Base-by-base conservation (phyloP, 2,113 vertebrate genomes). In the Suncus etruscus region DNA sequence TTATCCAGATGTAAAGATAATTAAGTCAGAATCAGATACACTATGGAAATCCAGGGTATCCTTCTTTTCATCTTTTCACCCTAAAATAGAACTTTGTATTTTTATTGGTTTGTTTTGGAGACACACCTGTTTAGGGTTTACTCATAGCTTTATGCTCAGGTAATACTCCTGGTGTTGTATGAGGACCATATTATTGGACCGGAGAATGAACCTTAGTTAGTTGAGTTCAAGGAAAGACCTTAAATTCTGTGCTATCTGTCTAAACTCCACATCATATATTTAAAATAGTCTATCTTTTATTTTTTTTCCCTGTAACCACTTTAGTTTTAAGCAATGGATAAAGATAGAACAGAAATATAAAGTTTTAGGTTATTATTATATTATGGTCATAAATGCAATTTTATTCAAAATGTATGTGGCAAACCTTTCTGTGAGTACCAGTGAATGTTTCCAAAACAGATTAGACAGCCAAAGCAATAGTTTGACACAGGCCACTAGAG, bases 1-100 rank as follows among this genome's bases (percentile, higher is more conserved):
- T 88, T 87, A 65, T 80, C 29, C 24, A 91, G 69, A 6, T 20
- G 39, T 10, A 32, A 45, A 68, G 16, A 95, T 94, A 80, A 61
- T 50, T 58, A 83, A 92, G 80, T 12, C 14, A 86, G 1, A n/a
- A 83, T 94, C 65, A 72, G 18, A 27, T 58, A 1, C 76, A 2
- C 86, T 86, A 16, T 88, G 39, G 47, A 31, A 87, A 39, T n/a
- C 77, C 68, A 65, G 1, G 79, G 5, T 78, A 32, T 1, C 51
- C 48, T 88, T 83, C 9, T 74, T 87, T 73, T n/a, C 27, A 69
- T 39, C 63, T 48, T 25, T 58, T 2, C 8, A 20, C 15, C 20
- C 54, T 58, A 58, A 58, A 58, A 58, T 58, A 14, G 20, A 58
- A 58, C 16, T 58, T 58, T 58, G 5, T 58, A 5, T 58, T 58